phyloP scores from a whole-genome alignment of 2,888 invertebrate species.

The Meiosimyza platycephala region DNA sequence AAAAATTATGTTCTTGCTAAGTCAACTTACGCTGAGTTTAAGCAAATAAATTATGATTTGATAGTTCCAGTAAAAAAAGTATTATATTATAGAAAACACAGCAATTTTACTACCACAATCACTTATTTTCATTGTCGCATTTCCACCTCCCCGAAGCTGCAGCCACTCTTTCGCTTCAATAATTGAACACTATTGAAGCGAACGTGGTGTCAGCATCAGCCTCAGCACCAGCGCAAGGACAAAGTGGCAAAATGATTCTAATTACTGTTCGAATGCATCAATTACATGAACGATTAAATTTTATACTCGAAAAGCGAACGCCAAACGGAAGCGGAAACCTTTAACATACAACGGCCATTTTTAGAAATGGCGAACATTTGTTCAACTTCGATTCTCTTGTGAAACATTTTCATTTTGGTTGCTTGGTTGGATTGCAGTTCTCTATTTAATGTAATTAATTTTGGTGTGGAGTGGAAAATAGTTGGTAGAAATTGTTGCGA shows the following conservation, averaged over 20 bases:
- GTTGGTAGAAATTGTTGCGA: too few species aligned
- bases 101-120: background rate
- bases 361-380: slow-evolving; percentile 17
- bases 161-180: slow-evolving; percentile 12
- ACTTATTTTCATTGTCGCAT: background rate
- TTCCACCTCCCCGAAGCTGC: background rate
- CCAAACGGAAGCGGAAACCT: slow-evolving; percentile 9
- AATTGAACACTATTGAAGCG: slow-evolving; percentile 27
- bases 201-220: slow-evolving; percentile 29
- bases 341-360: background rate
- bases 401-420: background rate
- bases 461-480: too few species aligned
- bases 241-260: slow-evolving; percentile 45
- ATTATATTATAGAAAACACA: too few species aligned
- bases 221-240: background rate
- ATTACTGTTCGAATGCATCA: slow-evolving; percentile 51
- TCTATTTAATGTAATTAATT: slow-evolving; percentile 5
- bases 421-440: slow-evolving; percentile 29
- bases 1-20: background rate
- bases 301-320: slow-evolving; percentile 35
- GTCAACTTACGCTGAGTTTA: background rate
- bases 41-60: slow-evolving; percentile 6
- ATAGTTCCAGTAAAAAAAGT: background rate
- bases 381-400: background rate
- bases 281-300: slow-evolving; percentile 51